Evolutionary conservation across 2,113 vertebrate genomes (phyloP).

Genomic region (Tachysurus vachellii): DNA sequence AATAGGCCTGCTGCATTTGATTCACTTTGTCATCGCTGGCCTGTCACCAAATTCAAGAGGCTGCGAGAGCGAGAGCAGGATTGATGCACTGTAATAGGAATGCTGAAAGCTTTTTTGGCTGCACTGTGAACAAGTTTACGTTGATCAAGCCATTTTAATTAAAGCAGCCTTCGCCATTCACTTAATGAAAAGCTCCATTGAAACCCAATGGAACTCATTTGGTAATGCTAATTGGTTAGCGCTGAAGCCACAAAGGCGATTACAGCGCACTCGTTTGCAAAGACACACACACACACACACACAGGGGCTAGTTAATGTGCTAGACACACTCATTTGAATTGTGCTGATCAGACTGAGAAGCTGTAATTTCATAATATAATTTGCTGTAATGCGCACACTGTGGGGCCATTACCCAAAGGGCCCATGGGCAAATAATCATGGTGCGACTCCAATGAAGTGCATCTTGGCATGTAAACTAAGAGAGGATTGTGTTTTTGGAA

Average conservation of each 20-base stretch:
- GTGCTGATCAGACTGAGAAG: constrained; percentile 56
- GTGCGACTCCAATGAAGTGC: constrained; percentile 46
- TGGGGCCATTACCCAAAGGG: constrained; percentile 46
- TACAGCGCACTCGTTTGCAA: constrained; percentile 24
- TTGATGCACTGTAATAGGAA: constrained; percentile 51
- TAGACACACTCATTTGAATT: constrained; percentile 56
- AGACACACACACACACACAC: constrained; percentile 29
- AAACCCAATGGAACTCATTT: constrained; percentile 60
- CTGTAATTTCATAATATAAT: constrained; percentile 64
- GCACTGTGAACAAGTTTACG: constrained; percentile 54
- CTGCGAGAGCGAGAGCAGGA: neutral
- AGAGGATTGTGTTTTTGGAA: neutral
- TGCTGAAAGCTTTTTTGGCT: constrained; percentile 61
- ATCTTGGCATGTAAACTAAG: neutral
- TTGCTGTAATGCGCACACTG: constrained; percentile 55
- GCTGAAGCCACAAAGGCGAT: constrained; percentile 46
- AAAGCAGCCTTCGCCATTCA: constrained; percentile 60
- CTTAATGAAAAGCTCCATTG: constrained; percentile 59
- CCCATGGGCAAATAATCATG: constrained; percentile 48
- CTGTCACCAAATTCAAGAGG: neutral
- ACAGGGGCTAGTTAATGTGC: constrained; percentile 27
- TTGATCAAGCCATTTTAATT: constrained; percentile 64
- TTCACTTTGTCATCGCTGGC: constrained; percentile 29
- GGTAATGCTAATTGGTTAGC: constrained; percentile 56
- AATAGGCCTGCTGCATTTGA: neutral